Conservation (phyloP, 2,113 vertebrate species). For the Orientallactaga bullata region DNA sequence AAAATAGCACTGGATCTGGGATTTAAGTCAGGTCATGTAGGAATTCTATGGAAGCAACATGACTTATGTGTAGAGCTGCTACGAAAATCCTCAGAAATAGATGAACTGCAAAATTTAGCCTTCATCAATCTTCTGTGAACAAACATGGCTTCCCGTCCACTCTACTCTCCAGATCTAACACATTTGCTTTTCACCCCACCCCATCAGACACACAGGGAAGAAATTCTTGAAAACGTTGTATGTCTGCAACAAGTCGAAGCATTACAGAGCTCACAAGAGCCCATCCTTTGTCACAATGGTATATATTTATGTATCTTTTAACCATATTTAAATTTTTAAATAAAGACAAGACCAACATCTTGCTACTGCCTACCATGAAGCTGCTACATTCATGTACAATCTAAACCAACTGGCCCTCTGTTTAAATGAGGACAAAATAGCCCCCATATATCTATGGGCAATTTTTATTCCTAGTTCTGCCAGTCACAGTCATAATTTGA, state of each 20-base stretch:
- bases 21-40: not conserved
- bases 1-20: not conserved
- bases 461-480: not conserved
- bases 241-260: not conserved
- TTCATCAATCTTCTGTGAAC: not conserved
- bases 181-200: not conserved
- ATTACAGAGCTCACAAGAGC: not conserved
- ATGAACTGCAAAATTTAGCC: not conserved
- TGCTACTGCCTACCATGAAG: not conserved
- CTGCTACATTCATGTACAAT: not conserved
- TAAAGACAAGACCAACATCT: constrained; percentile 2
- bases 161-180: not conserved
- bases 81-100: not conserved
- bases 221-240: not conserved
- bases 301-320: not conserved
- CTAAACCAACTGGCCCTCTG: not conserved
- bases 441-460: not conserved
- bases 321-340: not conserved
- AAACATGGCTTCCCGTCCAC: not conserved
- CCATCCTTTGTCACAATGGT: not conserved
- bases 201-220: not conserved
- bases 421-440: not conserved
- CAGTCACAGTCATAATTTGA: not conserved
- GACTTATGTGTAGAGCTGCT: not conserved
- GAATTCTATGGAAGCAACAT: not conserved